These are phyloP conservation scores for Synergus itoensis DNA, from an alignment of 2,888 invertebrate species.

Conservation along the genomic window DNA sequence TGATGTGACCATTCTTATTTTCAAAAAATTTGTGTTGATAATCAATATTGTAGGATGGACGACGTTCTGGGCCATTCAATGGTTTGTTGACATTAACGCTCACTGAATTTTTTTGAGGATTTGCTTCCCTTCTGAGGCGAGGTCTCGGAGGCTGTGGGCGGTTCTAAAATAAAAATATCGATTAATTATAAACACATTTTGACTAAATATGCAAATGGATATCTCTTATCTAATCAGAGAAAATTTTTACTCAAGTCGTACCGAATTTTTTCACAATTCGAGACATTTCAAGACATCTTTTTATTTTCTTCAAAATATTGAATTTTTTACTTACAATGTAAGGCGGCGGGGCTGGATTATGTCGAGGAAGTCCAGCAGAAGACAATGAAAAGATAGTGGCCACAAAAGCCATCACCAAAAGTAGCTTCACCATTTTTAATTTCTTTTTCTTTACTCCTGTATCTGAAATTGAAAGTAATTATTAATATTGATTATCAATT, in stretches of 20 bases:
- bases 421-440: constrained; percentile 4
- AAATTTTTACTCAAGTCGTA: too few species aligned
- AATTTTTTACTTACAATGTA: neutral
- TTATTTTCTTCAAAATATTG: too few species aligned
- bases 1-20: constrained; percentile 52
- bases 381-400: neutral
- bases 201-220: too few species aligned
- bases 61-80: constrained; percentile 40
- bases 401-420: constrained; percentile 2
- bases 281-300: too few species aligned
- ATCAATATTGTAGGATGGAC: constrained; percentile 34
- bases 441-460: neutral
- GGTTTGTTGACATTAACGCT: neutral
- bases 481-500: neutral
- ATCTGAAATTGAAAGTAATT: neutral
- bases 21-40: constrained; percentile 42
- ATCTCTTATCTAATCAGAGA: too few species aligned
- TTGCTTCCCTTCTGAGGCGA: constrained; percentile 45
- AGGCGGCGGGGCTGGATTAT: neutral
- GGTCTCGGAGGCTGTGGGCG: neutral
- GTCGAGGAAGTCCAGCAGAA: neutral
- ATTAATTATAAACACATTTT: neutral
- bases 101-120: constrained; percentile 10
- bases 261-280: too few species aligned
- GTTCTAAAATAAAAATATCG: neutral